Percentiles rank a stretch among this genome's conserved stretches.
Conservation (phyloP, 2,888 invertebrate genomes). For the Dryocosmus kuriphilus region DNA sequence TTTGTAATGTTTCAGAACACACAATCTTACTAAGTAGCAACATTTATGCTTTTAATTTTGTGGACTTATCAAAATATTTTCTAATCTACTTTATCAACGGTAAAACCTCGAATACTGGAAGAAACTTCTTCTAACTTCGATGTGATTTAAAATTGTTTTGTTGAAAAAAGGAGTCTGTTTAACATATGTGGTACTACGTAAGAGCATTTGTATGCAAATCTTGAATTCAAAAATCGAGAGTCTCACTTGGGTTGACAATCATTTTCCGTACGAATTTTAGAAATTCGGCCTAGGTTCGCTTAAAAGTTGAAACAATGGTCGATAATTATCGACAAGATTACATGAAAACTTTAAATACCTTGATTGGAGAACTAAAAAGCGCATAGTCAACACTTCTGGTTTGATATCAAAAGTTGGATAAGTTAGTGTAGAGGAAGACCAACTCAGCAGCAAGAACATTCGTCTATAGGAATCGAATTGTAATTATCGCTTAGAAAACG, state of each 20-base stretch:
- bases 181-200: neutral
- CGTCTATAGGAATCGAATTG: neutral
- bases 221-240: neutral
- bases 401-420: constrained; percentile 29
- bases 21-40: too few relatives aligned
- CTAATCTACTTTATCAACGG: too few relatives aligned
- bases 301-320: constrained; percentile 2
- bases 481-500: constrained; percentile 7
- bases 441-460: constrained; percentile 26
- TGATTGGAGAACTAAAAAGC: constrained; percentile 4
- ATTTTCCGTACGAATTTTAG: neutral
- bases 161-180: too few relatives aligned
- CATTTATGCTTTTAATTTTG: too few relatives aligned
- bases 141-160: too few relatives aligned
- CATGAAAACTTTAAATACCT: constrained; percentile 5
- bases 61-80: too few relatives aligned
- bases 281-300: neutral
- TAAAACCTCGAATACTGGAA: too few relatives aligned
- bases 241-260: neutral
- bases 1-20: too few relatives aligned
- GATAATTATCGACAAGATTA: neutral
- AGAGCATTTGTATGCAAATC: neutral
- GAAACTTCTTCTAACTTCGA: too few relatives aligned
- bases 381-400: neutral
- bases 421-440: neutral